Evolutionary conservation across 1,140 invertebrate species (phyloP), one percentile per base, ranked within the genome.

Genomic region (Diprion similis): DNA sequence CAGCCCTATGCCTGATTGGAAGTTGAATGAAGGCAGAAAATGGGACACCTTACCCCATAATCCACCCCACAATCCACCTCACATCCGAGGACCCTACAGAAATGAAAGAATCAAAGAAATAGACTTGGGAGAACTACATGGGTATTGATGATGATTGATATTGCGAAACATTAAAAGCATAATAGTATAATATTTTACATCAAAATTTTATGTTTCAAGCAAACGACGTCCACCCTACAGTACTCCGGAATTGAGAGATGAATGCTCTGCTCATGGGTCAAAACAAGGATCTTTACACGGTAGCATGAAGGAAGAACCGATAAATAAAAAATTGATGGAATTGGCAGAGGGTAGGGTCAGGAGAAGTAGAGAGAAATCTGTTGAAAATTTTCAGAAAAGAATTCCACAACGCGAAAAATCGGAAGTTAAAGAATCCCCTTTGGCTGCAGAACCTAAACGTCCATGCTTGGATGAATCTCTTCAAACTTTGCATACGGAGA

Each of bases 401-500:
- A 73, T 77, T 10, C 64, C 78, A 10, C 67, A 17, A 68, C 51
- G 69, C 10, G 70, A 70, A 46, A 66, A 87, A 68, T 18, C 80
- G 0, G 84, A 88, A 73, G 82, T 78, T 4, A 89, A 89, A 67
- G 85, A 90, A 76, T 72, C 83, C 15, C 72, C 82, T 1, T 80
- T 87, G 13, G 84, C 85, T 47, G 77, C 82, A 0, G 92, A 93
- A 78, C 77, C 86, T 0, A 91, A 91, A 71, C 86, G 88, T 72
- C 66, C 82, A 0, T 88, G 87, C 69, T 19, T 86, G 0, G 87
- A 89, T 8, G 87, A 87, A 73, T 89, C 91, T 67, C 76, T 89
- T 46, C 89, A 90, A 71, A 89, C 89, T 0, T 89, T 91, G 72
- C 90, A 88, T 65, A 87, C 92, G 9, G 91, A 90, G 73, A 94